These are phyloP conservation scores for Drosophila nigrodunni DNA, from an alignment of 1,140 invertebrate species.

Conservation along the genomic window DNA sequence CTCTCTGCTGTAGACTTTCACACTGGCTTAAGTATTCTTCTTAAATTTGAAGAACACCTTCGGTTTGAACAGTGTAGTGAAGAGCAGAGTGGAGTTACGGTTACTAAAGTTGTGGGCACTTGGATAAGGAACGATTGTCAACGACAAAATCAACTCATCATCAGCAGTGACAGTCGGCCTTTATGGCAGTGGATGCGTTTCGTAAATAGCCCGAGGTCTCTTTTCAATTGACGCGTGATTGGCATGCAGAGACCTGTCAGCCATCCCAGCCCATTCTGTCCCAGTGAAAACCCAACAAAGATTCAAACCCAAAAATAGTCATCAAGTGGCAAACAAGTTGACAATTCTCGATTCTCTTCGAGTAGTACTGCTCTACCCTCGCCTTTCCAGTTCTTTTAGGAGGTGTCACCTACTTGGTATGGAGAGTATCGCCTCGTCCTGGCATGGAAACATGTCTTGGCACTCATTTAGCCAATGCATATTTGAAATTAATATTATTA, in stretches of 20 bases:
- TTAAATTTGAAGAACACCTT: too few relatives aligned
- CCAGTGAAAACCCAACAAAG: not conserved
- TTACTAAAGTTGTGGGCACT: constrained; percentile 18
- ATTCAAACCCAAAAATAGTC: not conserved
- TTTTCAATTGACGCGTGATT: constrained; percentile 78
- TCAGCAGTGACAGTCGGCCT: constrained; percentile 72
- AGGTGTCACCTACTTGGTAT: constrained; percentile 74
- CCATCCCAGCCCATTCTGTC: constrained; percentile 12
- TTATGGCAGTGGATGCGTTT: constrained; percentile 46
- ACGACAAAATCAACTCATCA: constrained; percentile 75
- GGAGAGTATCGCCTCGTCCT: constrained; percentile 45
- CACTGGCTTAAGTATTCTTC: too few relatives aligned
- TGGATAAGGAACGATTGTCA: constrained; percentile 74
- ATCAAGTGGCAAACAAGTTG: constrained; percentile 50
- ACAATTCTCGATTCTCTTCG: constrained; percentile 23
- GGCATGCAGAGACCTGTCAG: constrained; percentile 68
- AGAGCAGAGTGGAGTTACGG: not conserved
- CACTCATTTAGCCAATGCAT: constrained; percentile 41
- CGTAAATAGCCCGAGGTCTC: constrained; percentile 66
- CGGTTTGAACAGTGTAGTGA: not conserved
- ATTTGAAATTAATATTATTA: constrained; percentile 57
- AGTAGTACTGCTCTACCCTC: constrained; percentile 10
- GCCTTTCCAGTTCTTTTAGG: constrained; percentile 19
- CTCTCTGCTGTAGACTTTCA: too few relatives aligned
- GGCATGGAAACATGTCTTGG: constrained; percentile 19